Evolutionary conservation across 2,113 vertebrate species (phyloP).

Genomic region (Zosterops lateralis): DNA sequence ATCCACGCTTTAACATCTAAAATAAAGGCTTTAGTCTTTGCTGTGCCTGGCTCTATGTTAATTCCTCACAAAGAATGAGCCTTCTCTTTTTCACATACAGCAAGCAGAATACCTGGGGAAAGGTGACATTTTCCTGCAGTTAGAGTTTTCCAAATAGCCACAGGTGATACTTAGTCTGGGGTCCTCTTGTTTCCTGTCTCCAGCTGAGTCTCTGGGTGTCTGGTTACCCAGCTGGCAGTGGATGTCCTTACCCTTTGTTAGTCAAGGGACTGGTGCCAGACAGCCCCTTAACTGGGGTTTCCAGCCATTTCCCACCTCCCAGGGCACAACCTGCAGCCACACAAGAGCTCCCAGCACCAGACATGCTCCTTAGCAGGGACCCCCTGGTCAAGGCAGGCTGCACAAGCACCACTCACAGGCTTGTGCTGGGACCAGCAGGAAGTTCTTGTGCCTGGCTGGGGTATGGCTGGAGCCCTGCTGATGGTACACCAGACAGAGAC

Average conservation of each 20-base stretch:
- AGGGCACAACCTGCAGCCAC: neutral
- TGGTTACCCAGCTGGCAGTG: neutral
- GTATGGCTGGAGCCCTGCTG: neutral
- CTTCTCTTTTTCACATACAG: neutral
- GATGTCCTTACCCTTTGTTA: neutral
- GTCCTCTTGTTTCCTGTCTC: neutral
- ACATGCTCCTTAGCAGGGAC: neutral
- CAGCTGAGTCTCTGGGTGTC: neutral
- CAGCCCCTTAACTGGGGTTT: neutral
- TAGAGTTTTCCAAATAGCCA: neutral
- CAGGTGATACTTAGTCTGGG: neutral
- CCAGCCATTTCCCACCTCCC: neutral
- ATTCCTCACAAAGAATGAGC: neutral
- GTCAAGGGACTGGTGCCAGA: neutral
- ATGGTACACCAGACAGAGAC: accelerated
- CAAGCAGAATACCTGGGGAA: neutral
- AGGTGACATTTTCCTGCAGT: neutral
- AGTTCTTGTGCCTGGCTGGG: neutral
- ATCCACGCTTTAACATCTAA: conserved; percentile 67
- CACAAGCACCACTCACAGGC: accelerated
- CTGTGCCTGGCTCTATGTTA: neutral
- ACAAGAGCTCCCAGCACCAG: neutral
- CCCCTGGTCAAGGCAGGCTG: neutral
- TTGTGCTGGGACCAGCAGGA: neutral
- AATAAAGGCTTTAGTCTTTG: conserved; percentile 77